Base-by-base conservation (phyloP, 2,797 vertebrate genomes). In the Oreochromis grahami region DNA sequence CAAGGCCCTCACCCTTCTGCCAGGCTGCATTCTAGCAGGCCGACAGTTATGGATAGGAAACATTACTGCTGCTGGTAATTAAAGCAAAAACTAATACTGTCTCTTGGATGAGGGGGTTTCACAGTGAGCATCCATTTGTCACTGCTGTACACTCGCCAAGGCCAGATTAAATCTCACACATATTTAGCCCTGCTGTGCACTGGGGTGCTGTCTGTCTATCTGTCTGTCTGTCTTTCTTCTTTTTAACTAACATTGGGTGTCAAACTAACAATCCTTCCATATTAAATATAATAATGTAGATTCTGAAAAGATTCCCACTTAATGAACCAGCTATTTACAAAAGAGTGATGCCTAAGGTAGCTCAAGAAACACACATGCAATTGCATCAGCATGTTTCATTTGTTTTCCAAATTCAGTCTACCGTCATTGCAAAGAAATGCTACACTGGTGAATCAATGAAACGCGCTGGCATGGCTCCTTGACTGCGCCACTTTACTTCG, bases 11-110 rank as follows among this genome's bases (percentile, higher is more conserved):
- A 97, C 98, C 97, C 97, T 97, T 98, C 97, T 97, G 97, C 96
- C 97, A 97, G 94, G 96, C 96, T 96, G 96, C 95, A 97, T 97
- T 98, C 97, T 97, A 97, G 97, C 96, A 93, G 95, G 93, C 82
- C 97, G 98, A 98, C 98, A 99, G 98, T 98, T 98, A 98, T 98
- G 97, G 98, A 99, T 98, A 98, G 97, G 97, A 98, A 98, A 97
- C 97, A 98, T 98, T 98, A 98, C 96, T 89, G 97, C 94, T 96
- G 96, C 96, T 96, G 94, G 98, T 98, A 99, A 99, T 98, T 98
- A 99, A 98, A 98, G 97, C 96, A 97, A 98, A 98, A 98, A 98
- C 97, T 98, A 98, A 98, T 97, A 98, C 97, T 97, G 97, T 97
- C 97, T 97, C 95, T 96, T 97, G 97, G 97, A 97, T 96, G 95